These are phyloP conservation scores for Lepidocyrtoides sp. DNA, from an alignment of 2,888 invertebrate genomes.

Conservation along the genomic window DNA sequence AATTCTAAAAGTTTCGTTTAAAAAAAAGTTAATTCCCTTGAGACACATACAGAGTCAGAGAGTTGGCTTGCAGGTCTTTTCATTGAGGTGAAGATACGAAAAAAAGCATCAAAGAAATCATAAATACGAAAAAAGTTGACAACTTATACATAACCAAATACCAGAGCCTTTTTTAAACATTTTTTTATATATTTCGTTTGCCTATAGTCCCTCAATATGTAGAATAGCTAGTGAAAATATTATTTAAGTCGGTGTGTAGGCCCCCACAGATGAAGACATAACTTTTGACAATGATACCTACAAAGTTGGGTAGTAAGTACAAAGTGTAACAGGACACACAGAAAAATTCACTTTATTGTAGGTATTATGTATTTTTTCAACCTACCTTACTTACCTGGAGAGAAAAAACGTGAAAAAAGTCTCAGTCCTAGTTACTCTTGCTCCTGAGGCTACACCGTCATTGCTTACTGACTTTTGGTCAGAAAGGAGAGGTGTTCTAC, in stretches of 20 bases:
- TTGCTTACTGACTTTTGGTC: neutral
- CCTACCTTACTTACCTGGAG: neutral
- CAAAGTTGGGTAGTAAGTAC: constrained; percentile 51
- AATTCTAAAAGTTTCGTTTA: neutral
- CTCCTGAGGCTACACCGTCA: constrained; percentile 18
- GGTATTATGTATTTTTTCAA: neutral
- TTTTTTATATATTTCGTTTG: no score
- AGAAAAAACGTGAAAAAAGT: neutral
- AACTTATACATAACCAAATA: neutral
- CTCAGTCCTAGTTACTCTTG: neutral
- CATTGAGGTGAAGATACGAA: neutral
- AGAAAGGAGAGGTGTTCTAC: neutral
- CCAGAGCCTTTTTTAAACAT: neutral
- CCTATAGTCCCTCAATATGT: no score
- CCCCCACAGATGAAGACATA: constrained; percentile 73
- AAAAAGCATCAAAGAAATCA: neutral
- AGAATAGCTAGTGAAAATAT: no score
- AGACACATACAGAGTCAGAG: neutral
- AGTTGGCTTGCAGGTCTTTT: neutral
- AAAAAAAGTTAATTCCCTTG: constrained; percentile 36
- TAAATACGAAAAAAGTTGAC: constrained; percentile 35
- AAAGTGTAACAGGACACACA: constrained; percentile 11
- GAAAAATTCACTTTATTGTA: constrained; percentile 16
- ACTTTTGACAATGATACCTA: constrained; percentile 74
- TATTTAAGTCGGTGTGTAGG: neutral